A percentile compares a stretch with the other conserved stretches of the same genome.
Conservation (phyloP, 2,888 invertebrate genomes). For the Caenorhabditis sp. region DNA sequence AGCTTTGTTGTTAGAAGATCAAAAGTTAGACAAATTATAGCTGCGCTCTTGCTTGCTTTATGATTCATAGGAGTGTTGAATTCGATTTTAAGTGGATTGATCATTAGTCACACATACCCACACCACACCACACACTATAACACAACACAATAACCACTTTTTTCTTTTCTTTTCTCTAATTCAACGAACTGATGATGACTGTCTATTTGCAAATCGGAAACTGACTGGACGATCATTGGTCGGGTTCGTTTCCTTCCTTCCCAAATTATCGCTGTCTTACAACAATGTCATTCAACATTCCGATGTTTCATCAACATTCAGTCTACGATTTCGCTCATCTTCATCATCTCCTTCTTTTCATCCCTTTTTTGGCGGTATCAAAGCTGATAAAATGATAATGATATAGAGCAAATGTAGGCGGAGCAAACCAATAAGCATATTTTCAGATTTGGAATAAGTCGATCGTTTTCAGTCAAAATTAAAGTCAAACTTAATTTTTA, state of each 20-base stretch:
- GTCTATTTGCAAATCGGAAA: neutral
- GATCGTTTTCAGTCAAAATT: too few species aligned
- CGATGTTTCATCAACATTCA: neutral
- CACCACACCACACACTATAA: neutral
- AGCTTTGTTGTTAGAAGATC: neutral
- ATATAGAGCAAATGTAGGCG: neutral
- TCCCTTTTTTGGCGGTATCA: too few species aligned
- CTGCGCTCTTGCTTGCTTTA: too few species aligned
- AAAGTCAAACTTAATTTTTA: too few species aligned
- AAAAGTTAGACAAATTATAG: too few species aligned
- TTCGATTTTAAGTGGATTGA: slow-evolving; percentile 9
- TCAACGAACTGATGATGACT: slow-evolving; percentile 1
- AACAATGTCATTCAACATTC: neutral
- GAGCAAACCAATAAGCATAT: neutral
- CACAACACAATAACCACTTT: neutral
- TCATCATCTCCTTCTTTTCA: neutral
- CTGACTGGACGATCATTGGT: neutral
- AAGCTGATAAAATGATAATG: neutral
- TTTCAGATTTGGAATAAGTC: neutral
- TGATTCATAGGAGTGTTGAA: too few species aligned
- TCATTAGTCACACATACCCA: slow-evolving; percentile 7
- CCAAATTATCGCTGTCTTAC: neutral
- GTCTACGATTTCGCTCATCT: neutral
- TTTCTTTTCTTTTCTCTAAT: neutral
- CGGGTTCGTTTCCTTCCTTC: neutral